Evolutionary conservation across 2,797 vertebrate species (phyloP).

Genomic region (Antennarius maculatus): DNA sequence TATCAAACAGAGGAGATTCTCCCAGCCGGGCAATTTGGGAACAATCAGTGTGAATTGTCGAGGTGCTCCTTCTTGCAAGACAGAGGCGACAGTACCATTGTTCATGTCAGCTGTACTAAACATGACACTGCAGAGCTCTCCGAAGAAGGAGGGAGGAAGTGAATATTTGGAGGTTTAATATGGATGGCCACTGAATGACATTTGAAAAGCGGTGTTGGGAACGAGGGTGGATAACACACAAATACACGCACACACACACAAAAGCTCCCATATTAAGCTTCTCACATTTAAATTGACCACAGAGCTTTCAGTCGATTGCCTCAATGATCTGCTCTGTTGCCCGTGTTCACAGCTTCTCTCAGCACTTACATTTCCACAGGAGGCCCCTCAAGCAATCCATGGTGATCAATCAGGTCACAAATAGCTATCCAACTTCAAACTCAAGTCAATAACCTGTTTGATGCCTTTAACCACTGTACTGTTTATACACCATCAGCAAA

Average conservation of each 20-base stretch:
- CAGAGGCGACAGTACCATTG: conserved; percentile 57
- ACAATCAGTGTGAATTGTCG: conserved; percentile 77
- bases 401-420: conserved; percentile 69
- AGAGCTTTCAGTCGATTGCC: conserved; percentile 53
- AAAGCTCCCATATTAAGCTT: conserved; percentile 46
- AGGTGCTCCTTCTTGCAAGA: conserved; percentile 60
- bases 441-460: conserved; percentile 42
- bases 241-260: neutral
- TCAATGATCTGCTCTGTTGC: conserved; percentile 72
- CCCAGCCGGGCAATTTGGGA: conserved; percentile 75
- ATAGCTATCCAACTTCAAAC: conserved; percentile 52
- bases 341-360: conserved; percentile 52
- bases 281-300: conserved; percentile 61
- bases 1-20: conserved; percentile 69
- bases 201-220: neutral
- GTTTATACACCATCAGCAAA: conserved; percentile 1
- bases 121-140: conserved; percentile 42
- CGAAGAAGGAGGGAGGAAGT: conserved; percentile 1
- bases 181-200: neutral
- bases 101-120: conserved; percentile 69
- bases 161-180: conserved; percentile 3
- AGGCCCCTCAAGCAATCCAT: conserved; percentile 60
- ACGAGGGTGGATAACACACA: conserved; percentile 3
- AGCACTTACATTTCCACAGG: conserved; percentile 64
- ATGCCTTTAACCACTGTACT: conserved; percentile 20